A percentile compares a stretch with the other conserved stretches of the same genome.
These are phyloP conservation scores for Calidris pugnax DNA, from an alignment of 2,113 vertebrate genomes.

Conservation along the genomic window DNA sequence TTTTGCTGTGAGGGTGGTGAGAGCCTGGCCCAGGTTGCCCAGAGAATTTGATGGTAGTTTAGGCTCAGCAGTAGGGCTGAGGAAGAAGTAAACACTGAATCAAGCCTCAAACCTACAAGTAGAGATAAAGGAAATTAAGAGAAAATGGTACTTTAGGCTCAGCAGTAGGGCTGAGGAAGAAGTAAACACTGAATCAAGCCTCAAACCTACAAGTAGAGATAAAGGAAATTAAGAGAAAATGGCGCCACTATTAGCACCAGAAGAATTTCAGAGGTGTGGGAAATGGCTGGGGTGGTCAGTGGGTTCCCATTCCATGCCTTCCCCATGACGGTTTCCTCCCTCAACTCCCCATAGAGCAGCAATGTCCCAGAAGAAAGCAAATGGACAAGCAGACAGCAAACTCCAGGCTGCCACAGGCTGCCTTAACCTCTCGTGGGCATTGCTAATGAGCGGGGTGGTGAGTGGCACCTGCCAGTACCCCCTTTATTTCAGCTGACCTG, in stretches of 20 bases:
- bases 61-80: background rate
- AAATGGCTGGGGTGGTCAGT: background rate
- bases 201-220: background rate
- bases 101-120: background rate
- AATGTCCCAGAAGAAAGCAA: background rate
- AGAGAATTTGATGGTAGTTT: background rate
- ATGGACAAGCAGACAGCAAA: background rate
- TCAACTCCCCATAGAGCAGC: background rate
- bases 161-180: background rate
- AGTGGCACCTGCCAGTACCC: background rate
- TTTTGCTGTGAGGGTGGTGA: too few relatives aligned
- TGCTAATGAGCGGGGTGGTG: background rate
- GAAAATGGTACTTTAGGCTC: background rate
- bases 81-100: background rate
- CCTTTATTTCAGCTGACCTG: background rate
- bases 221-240: background rate
- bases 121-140: background rate
- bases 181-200: background rate
- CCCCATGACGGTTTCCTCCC: fast-evolving
- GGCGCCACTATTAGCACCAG: background rate
- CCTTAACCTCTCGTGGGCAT: background rate
- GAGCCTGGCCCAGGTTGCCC: too few relatives aligned
- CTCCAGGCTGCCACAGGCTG: background rate
- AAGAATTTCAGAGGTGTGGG: background rate
- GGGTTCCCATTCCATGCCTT: background rate